These are phyloP conservation scores for Venustoraphidia nigricollis DNA, from an alignment of 2,888 invertebrate genomes.

Conservation along the genomic window DNA sequence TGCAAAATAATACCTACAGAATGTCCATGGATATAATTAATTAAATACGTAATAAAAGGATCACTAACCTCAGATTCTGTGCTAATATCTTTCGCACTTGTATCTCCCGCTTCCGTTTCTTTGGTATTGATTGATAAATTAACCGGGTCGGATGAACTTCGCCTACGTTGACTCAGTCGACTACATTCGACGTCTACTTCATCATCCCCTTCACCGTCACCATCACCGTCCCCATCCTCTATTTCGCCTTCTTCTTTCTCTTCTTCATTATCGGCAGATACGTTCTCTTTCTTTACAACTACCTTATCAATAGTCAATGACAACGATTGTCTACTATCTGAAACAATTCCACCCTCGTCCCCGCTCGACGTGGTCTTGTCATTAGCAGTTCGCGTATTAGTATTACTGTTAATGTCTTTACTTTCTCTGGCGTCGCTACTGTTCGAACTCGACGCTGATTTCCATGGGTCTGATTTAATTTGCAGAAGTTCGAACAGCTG, in stretches of 20 bases:
- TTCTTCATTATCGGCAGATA: slow-evolving; percentile 23
- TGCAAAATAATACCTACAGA: too few relatives aligned
- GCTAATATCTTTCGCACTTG: slow-evolving; percentile 13
- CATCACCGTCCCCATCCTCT: slow-evolving; percentile 30
- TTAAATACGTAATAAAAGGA: neutral
- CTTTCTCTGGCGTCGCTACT: slow-evolving; percentile 32
- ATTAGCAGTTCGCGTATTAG: slow-evolving; percentile 34
- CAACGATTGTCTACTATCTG: slow-evolving; percentile 9
- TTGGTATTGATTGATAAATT: slow-evolving; percentile 55
- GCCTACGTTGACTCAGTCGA: slow-evolving; percentile 39
- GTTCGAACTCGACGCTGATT: slow-evolving; percentile 21
- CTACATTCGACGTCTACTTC: slow-evolving; percentile 22
- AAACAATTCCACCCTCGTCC: slow-evolving; percentile 26
- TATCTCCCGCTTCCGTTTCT: slow-evolving; percentile 38
- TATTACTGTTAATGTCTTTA: slow-evolving; percentile 25
- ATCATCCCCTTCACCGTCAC: slow-evolving; percentile 25
- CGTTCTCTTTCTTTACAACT: slow-evolving; percentile 24
- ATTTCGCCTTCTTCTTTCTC: slow-evolving; percentile 35
- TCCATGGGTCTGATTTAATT: slow-evolving; percentile 71
- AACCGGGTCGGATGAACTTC: slow-evolving; percentile 68
- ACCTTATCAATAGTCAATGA: slow-evolving; percentile 10
- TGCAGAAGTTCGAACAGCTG: slow-evolving; percentile 69
- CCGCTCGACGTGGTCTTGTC: slow-evolving; percentile 32
- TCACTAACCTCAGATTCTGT: slow-evolving; percentile 21
- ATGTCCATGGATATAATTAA: too few relatives aligned